phyloP scores from a whole-genome alignment of 2,888 invertebrate genomes.

The Amiota mariae region DNA sequence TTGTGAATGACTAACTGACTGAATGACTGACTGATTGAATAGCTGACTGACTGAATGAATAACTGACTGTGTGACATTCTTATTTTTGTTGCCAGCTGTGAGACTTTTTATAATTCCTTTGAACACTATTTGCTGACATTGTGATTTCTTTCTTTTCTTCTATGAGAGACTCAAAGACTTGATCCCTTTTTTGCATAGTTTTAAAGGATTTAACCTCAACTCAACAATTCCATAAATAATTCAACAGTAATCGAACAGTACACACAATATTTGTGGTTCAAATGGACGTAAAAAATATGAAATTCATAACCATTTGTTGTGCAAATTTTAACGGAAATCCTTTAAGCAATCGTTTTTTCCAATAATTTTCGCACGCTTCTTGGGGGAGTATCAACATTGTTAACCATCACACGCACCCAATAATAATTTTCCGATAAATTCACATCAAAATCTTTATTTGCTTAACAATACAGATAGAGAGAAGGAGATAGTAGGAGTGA shows the following conservation, averaged over 20 bases:
- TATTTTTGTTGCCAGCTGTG: no score
- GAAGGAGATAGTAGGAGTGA: slow-evolving; percentile 45
- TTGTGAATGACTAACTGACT: slow-evolving; percentile 35
- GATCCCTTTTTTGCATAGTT: not conserved
- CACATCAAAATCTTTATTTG: slow-evolving; percentile 67
- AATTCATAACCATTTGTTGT: slow-evolving; percentile 72
- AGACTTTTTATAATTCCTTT: no score
- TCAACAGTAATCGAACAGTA: slow-evolving; percentile 42
- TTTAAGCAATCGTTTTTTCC: slow-evolving; percentile 9
- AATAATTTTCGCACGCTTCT: slow-evolving; percentile 57
- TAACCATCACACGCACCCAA: slow-evolving; percentile 13
- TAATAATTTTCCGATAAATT: slow-evolving; percentile 56
- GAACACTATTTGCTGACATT: not conserved
- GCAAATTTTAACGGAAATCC: slow-evolving; percentile 61
- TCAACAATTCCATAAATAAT: slow-evolving; percentile 18
- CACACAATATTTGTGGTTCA: not conserved
- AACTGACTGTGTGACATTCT: slow-evolving; percentile 39
- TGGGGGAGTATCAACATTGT: not conserved
- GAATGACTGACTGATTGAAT: slow-evolving; percentile 42
- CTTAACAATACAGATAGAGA: slow-evolving; percentile 16
- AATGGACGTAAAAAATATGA: slow-evolving; percentile 23
- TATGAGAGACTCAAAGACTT: not conserved
- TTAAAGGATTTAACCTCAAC: not conserved
- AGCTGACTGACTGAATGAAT: slow-evolving; percentile 37
- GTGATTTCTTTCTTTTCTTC: not conserved